phyloP scores from a whole-genome alignment of 2,113 vertebrate species.

The Tachysurus vachellii region DNA sequence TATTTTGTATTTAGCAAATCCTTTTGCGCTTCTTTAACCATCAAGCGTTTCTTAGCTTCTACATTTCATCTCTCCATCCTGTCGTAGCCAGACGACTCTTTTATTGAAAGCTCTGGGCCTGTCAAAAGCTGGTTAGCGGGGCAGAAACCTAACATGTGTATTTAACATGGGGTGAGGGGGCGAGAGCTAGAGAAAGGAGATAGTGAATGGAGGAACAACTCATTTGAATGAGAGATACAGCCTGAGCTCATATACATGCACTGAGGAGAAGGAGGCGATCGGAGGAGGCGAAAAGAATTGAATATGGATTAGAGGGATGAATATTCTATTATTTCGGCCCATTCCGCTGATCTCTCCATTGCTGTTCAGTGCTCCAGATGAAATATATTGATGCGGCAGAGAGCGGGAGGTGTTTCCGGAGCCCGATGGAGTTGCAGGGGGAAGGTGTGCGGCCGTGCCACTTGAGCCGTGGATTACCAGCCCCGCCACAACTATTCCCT shows the following conservation, averaged over 20 bases:
- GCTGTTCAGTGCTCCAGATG: constrained; percentile 80
- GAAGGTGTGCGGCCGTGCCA: constrained; percentile 82
- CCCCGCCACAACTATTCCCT: constrained; percentile 70
- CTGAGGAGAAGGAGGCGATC: constrained; percentile 32
- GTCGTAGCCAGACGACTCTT: constrained; percentile 32
- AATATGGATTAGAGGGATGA: constrained; percentile 96
- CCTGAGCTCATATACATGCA: constrained; percentile 84
- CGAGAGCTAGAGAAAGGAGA: constrained; percentile 50
- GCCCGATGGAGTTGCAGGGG: constrained; percentile 75
- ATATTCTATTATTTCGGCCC: constrained; percentile 96
- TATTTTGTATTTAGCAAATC: not conserved
- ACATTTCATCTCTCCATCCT: constrained; percentile 6
- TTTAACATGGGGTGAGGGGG: constrained; percentile 52
- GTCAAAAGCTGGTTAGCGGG: constrained; percentile 68
- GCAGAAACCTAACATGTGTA: constrained; percentile 69
- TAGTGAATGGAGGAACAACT: constrained; percentile 61
- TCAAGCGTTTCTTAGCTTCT: constrained; percentile 12
- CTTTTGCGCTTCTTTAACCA: constrained; percentile 26
- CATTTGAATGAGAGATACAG: constrained; percentile 85
- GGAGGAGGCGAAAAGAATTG: constrained; percentile 77
- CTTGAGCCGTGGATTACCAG: constrained; percentile 88
- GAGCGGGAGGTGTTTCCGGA: constrained; percentile 75
- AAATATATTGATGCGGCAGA: constrained; percentile 77
- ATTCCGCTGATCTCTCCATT: constrained; percentile 92
- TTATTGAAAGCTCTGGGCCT: constrained; percentile 69